These are phyloP conservation scores for Acomys russatus DNA, from an alignment of 2,797 vertebrate species.

Conservation along the genomic window DNA sequence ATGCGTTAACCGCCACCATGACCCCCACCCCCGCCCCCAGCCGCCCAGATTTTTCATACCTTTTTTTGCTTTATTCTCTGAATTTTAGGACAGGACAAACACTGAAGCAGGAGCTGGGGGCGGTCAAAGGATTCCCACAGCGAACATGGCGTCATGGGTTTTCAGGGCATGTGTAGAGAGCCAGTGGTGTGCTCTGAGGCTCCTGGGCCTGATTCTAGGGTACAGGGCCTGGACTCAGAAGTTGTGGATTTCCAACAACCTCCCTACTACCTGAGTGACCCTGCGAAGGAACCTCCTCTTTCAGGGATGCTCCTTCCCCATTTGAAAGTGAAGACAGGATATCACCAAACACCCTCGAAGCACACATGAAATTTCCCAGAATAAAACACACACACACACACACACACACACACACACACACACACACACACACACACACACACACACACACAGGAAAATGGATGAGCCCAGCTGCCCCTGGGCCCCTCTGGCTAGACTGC, in stretches of 20 bases:
- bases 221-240: background rate
- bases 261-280: background rate
- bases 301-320: conserved; percentile 34
- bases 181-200: no score
- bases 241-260: background rate
- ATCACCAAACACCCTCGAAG: background rate
- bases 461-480: background rate
- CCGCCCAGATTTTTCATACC: no score
- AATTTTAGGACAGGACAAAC: background rate
- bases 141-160: rapidly evolving
- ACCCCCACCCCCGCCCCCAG: no score
- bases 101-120: background rate
- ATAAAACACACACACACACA: background rate
- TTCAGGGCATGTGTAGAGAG: background rate
- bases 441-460: no score
- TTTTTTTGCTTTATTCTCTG: no score
- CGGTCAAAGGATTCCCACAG: background rate
- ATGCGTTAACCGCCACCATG: no score
- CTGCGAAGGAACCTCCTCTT: conserved; percentile 45
- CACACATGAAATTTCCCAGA: background rate
- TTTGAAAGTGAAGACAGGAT: conserved; percentile 9
- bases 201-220: background rate
- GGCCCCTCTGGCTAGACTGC: background rate
- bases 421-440: no score
- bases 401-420: no score